Evolutionary conservation across 2,888 invertebrate species (phyloP), one percentile per base, ranked within the genome.

Genomic region (Coremacera marginata): DNA sequence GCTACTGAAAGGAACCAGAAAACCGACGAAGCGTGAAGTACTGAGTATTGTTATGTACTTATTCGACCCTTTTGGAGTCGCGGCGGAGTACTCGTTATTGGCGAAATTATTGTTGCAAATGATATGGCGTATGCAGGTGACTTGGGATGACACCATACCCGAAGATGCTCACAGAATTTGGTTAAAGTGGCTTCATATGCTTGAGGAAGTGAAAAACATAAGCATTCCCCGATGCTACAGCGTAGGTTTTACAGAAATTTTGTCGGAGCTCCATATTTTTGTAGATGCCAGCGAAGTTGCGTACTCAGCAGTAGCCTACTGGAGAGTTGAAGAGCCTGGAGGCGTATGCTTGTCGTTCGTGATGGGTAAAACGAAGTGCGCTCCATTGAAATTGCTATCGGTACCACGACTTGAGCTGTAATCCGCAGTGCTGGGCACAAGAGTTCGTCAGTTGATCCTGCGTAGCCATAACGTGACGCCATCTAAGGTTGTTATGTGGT

Each of bases 41-140:
- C 70, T 84, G 0, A 65, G 81, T 0, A 70, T 82, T 0, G 77
- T 82, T 5, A 84, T 85, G 83, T 84, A 84, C 0, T 52, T 85
- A 3, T 86, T 82, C 60, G 83, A 85, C 51, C 84, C 83, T 0
- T 70, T 84, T 7, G 84, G 83, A 0, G 57, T 84, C 0, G 76
- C 82, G 0, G 62, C 0, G 82, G 84, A n/a, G 0, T 80, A 81
- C 9, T 80, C 82, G 0, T 27, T 82, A 9, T n/a, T 70, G 11
- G 78, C 75, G 7, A 80, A 80, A 22, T 19, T 80, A 49, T 25
- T 76, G 8, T 16, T 78, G 27, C 75, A 78, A 49, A 3, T 5
- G 0, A 73, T 60, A 1, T 80, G 78, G 79, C 70, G 72, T 1
- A 62, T 31, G 8, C 19, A 44, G 4, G 63, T 77, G 0, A 77